Base-by-base conservation (phyloP, 2,113 vertebrate species). In the Oreotrochilus melanogaster region DNA sequence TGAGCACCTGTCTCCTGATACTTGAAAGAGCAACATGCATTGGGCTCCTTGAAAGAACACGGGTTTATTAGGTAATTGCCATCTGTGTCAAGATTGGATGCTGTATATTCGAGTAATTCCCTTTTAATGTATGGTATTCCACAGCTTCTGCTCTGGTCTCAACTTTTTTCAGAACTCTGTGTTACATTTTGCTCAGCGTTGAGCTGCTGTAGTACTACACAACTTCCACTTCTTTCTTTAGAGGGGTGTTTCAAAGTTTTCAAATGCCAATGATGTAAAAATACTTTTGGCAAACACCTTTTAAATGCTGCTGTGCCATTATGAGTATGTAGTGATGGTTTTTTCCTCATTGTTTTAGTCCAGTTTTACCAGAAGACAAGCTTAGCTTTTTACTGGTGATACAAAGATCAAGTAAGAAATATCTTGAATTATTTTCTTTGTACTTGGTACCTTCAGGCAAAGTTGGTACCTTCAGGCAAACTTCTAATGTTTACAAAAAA, bases 191-290 rank as follows among this genome's bases (percentile, higher is more conserved):
- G 24, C 23, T 62, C 2, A 4, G 1, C 25, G 17, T 47, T 62
- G 61, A 78, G 37, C 47, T 30, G 1, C 35, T 0, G 0, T 9
- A 18, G 64, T 66, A 30, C 60, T 69, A 69, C 18, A 13, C 17
- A 57, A 22, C 56, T 73, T 24, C 24, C 51, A 14, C 37, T 64
- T 51, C n/a, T 6, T 33, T 50, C 35, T 73, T 11, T 91, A 24
- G 62, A 70, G 84, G 23, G n/a, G 47, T n/a, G n/a, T n/a, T n/a
- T n/a, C n/a, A n/a, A 61, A 62, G 24, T 54, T 56, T 81, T 62
- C 58, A 84, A 94, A 60, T 75, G 28, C 11, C 57, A 35, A 3
- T 66, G 8, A 10, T 18, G 10, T 62, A 43, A 39, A 62, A 70
- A 23, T 70, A 23, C 10, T 27, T 4, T 58, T 82, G 62, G 39